Conservation (phyloP, 1,140 invertebrate genomes). For the Cherax destructor region DNA sequence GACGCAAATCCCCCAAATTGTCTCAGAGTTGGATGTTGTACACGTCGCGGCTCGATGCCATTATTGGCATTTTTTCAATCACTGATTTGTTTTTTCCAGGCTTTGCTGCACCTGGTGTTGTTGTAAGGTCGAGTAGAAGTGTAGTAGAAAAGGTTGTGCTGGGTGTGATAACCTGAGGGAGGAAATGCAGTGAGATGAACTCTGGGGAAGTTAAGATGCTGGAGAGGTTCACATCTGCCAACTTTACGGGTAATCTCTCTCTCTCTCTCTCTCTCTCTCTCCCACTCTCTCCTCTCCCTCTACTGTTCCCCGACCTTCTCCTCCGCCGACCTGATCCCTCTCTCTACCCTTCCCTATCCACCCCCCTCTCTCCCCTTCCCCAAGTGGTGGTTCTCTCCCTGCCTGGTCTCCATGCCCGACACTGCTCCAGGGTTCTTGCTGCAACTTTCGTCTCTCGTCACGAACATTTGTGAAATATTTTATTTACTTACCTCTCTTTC, state of each 20-base stretch:
- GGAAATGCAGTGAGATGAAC: not conserved
- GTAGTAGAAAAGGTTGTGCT: no score
- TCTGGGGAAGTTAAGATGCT: slow-evolving; percentile 14
- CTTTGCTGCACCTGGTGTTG: not conserved
- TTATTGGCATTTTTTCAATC: slow-evolving; percentile 28
- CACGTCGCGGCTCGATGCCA: slow-evolving; percentile 3
- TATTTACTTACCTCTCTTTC: not conserved
- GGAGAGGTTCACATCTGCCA: slow-evolving; percentile 24
- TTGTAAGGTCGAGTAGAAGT: no score
- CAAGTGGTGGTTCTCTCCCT: no score
- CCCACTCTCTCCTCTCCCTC: not conserved
- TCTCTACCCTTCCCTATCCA: no score
- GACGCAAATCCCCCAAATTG: not conserved
- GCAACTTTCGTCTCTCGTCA: not conserved
- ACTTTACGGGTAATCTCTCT: slow-evolving; percentile 37
- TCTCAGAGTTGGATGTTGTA: slow-evolving; percentile 13
- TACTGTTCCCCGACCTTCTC: not conserved
- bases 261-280: slow-evolving; percentile 9
- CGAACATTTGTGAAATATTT: slow-evolving; percentile 4
- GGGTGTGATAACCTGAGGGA: no score
- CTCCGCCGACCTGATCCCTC: not conserved
- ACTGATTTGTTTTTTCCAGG: not conserved
- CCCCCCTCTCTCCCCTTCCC: no score
- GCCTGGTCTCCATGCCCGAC: no score
- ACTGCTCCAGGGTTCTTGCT: not conserved